Base-by-base conservation (phyloP, 2,113 vertebrate genomes). In the Turnix velox region DNA sequence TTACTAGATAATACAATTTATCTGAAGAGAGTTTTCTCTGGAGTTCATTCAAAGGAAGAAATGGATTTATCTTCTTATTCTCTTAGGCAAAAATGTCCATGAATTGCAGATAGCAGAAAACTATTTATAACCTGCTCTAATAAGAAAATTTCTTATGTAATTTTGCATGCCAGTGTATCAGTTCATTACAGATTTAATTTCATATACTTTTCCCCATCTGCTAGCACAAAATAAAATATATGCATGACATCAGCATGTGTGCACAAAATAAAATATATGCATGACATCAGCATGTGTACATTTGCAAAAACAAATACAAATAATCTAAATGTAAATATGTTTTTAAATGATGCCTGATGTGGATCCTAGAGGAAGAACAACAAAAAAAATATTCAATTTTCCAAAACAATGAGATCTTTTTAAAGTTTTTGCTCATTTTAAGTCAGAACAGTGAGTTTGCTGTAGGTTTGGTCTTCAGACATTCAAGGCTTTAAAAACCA, bases 51-150 rank as follows among this genome's bases (percentile, higher is more conserved):
- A 63, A 84, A 96, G 94, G 86, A 19, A 66, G 14, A 49, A 63
- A 20, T 58, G n/a, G 30, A 73, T 88, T 90, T 63, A 67, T 31
- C 22, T 79, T 43, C 82, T 88, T 94, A 59, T 31, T 51, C 42
- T 95, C 51, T 72, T 93, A 86, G 48, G 48, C 45, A 92, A 90
- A 95, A 78, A 58, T 27, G 68, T 84, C 67, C 52, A 23, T 71
- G 74, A 94, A 51, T 86, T 92, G 73, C 58, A 95, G 87, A 88
- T 58, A 85, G 73, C 45, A 92, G 81, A 95, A 94, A 95, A 94
- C 90, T 92, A 95, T 96, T 96, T 92, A 86, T 96, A 96, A 94
- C 89, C 72, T 85, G 68, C 65, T 93, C 52, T 76, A 94, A 94
- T 94, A 95, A 72, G 92, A 94, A 77, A 95, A 92, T 82, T 95